These are phyloP conservation scores for Smittia sp. DNA, from an alignment of 2,888 invertebrate genomes.

Conservation along the genomic window DNA sequence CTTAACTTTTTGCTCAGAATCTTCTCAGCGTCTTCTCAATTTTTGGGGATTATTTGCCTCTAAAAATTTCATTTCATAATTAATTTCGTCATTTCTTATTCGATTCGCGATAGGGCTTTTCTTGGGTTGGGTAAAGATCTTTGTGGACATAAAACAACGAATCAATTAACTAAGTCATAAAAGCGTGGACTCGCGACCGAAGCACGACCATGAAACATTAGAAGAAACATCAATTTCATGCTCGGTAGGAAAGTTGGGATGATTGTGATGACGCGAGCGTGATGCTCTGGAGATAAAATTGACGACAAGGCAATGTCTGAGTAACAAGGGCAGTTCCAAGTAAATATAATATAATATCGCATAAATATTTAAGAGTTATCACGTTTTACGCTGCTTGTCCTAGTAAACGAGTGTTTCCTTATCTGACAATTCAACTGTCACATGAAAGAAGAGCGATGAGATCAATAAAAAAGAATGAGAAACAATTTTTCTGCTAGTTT, in stretches of 20 bases:
- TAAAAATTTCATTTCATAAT: constrained; percentile 1
- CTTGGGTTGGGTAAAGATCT: no score
- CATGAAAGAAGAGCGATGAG: background rate
- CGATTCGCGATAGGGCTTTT: background rate
- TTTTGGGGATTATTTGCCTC: background rate
- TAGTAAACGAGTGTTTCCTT: background rate
- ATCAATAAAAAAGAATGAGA: background rate
- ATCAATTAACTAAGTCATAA: constrained; percentile 34
- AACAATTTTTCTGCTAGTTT: no score
- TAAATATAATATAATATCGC: constrained; percentile 26
- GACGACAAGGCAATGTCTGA: background rate
- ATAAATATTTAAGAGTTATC: constrained; percentile 13
- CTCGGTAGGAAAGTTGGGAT: no score
- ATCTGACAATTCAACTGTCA: background rate
- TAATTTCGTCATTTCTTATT: constrained; percentile 4
- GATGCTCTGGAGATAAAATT: background rate
- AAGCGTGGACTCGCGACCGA: background rate
- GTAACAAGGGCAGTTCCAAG: constrained; percentile 4
- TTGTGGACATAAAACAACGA: constrained; percentile 29
- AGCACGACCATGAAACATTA: no score
- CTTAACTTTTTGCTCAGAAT: background rate
- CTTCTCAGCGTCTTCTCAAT: background rate
- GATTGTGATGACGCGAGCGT: no score
- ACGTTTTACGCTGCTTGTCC: background rate
- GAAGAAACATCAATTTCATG: no score